phyloP scores from a whole-genome alignment of 2,797 vertebrate genomes.

The Mus minutoides region DNA sequence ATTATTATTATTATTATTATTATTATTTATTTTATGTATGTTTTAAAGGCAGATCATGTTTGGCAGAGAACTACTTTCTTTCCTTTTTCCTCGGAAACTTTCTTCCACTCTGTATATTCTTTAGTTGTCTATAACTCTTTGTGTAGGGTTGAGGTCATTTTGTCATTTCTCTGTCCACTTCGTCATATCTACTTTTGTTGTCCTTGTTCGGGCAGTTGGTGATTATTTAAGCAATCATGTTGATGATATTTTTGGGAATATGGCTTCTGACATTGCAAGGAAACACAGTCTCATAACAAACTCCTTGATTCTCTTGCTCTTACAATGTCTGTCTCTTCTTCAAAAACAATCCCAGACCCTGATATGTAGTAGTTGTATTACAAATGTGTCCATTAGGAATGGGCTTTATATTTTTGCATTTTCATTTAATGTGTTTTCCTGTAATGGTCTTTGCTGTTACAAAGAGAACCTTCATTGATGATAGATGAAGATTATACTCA shows the following conservation, averaged over 20 bases:
- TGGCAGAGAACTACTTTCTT: neutral
- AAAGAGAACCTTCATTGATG: neutral
- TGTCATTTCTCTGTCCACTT: neutral
- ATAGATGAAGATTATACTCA: neutral
- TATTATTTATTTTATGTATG: neutral
- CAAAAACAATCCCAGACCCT: neutral
- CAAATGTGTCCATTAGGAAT: neutral
- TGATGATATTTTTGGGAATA: neutral
- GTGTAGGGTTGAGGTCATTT: neutral
- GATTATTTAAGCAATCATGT: neutral
- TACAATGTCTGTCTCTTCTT: too few relatives aligned
- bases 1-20: neutral
- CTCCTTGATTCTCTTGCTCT: neutral
- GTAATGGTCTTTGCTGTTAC: neutral
- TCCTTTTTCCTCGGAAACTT: neutral
- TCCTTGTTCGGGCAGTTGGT: neutral
- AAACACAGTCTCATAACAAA: too few relatives aligned
- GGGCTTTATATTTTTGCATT: neutral
- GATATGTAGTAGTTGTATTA: neutral
- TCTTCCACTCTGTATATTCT: too few relatives aligned
- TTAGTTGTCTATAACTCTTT: neutral
- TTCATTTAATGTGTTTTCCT: neutral
- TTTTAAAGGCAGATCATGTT: neutral
- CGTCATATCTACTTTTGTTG: neutral
- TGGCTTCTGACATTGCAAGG: neutral